Base-by-base conservation (phyloP, 1,140 invertebrate genomes). In the Latrodectus geometricus region DNA sequence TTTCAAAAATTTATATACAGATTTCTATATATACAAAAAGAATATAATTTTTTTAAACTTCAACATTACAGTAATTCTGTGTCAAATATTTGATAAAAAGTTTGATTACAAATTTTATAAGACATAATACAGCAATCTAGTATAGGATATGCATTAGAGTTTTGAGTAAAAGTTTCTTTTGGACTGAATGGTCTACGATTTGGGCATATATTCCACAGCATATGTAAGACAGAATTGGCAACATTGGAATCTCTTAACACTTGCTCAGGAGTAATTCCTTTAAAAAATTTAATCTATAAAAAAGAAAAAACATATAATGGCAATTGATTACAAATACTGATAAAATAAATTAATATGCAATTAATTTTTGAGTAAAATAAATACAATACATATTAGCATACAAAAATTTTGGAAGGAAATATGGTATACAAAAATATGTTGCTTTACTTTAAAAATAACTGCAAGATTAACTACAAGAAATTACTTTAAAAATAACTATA, bases 51-150 rank as follows among this genome's bases (percentile, higher is more conserved):
- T 35, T 35, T 3, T 35, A 35, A 35, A 3, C 5, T 35, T 35
- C 35, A 35, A 35, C 35, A 35, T 35, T 5, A 35, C 35, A 35
- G 35, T 35, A 86, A 79, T 78, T 17, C 72, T 9, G 84, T 86
- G 72, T 78, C 84, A 79, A 86, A 86, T 49, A 86, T 86, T 65
- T 86, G 84, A 65, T 86, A 86, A 54, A 17, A 21, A 9, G 76
- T 79, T 20, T 20, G 17, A 73, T 50, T 48, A 20, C 4, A 8
- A 78, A 66, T 48, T 15, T 49, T 72, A 50, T 86, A 86, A 14
- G 84, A 86, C 14, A 86, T 20, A 23, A 86, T 61, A 52, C 84
- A 86, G 50, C 84, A 86, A 52, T 86, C 68, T 79, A 86, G 65
- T 48, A 73, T 78, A 61, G 84, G 84, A 78, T 86, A 86, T 20